Conservation (phyloP, 2,888 invertebrate genomes). For the Eupithecia inturbata region DNA sequence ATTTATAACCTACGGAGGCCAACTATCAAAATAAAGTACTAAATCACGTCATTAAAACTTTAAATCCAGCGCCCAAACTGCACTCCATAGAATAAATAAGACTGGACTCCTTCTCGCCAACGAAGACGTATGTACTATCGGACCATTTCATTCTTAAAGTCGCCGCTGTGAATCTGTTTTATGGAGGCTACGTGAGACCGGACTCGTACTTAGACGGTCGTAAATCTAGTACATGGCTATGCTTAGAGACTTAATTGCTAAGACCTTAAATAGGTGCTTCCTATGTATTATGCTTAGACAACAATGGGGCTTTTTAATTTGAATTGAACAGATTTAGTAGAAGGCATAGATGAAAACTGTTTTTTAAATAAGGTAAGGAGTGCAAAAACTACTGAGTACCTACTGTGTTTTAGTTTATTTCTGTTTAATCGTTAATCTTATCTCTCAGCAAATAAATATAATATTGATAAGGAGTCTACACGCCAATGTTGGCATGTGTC, state of each 20-base stretch:
- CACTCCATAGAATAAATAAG: constrained; percentile 34
- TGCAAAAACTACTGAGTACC: background rate
- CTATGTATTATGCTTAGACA: constrained; percentile 14
- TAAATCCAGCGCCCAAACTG: constrained; percentile 16
- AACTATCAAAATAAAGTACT: constrained; percentile 3
- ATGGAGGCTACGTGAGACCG: constrained; percentile 72
- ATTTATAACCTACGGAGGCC: background rate
- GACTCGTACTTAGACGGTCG: constrained; percentile 60
- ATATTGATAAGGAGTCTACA: too few species aligned
- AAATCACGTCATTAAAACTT: constrained; percentile 3
- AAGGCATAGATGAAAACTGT: background rate
- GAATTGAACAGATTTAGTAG: background rate
- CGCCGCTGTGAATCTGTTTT: constrained; percentile 68
- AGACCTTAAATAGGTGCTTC: constrained; percentile 42
- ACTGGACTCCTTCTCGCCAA: constrained; percentile 31
- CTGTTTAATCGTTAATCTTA: background rate
- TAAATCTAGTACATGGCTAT: constrained; percentile 52
- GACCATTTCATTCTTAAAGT: constrained; percentile 52
- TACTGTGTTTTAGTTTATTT: background rate
- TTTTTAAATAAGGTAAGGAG: background rate
- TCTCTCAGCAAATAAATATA: too few species aligned
- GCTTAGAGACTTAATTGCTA: constrained; percentile 36
- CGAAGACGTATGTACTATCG: constrained; percentile 51
- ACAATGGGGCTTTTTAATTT: background rate
- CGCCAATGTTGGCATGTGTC: too few species aligned